Evolutionary conservation across 2,113 vertebrate genomes (phyloP).

Genomic region (pig (Sus scrofa)): T2T-Sscrofa CM000820.6:25466501-25467000

Average conservation of each 20-base stretch:
- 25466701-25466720: slow-evolving; percentile 92
- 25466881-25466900: slow-evolving; percentile 92
- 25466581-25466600: slow-evolving; percentile 95
- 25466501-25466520: slow-evolving; percentile 94
- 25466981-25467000: slow-evolving; percentile 97
- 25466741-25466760: slow-evolving; percentile 93
- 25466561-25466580: slow-evolving; percentile 96
- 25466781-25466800: slow-evolving; percentile 93
- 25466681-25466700: slow-evolving; percentile 94
- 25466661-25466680: slow-evolving; percentile 95
- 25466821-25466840: slow-evolving; percentile 92
- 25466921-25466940: slow-evolving; percentile 95
- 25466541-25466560: slow-evolving; percentile 94
- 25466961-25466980: slow-evolving; percentile 95
- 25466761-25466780: slow-evolving; percentile 91
- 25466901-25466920: slow-evolving; percentile 95
- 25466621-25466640: slow-evolving; percentile 94
- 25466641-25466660: slow-evolving; percentile 93
- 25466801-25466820: slow-evolving; percentile 98
- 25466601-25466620: slow-evolving; percentile 95
- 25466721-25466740: slow-evolving; percentile 97
- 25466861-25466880: slow-evolving; percentile 96
- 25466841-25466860: slow-evolving; percentile 96
- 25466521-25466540: slow-evolving; percentile 93
- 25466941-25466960: slow-evolving; percentile 90